Base-by-base conservation (phyloP, 2,797 vertebrate species). In the Anguilla marmorata region DNA sequence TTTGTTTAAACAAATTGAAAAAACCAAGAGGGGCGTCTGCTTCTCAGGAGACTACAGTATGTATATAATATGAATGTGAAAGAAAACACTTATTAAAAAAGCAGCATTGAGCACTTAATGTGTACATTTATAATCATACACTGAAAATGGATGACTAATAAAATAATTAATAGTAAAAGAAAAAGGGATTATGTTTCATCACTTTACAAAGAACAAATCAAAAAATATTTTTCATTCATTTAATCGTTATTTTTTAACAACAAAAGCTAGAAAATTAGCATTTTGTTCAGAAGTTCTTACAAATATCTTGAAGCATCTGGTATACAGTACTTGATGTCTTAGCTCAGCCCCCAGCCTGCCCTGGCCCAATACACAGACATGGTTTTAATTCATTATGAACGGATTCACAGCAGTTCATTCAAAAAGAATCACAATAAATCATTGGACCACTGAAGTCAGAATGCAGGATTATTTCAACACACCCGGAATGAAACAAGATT, bases 241-340 rank as follows among this genome's bases (percentile, higher is more conserved):
- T 84, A 50, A 84, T 84, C 82, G 9, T n/a, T 50, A 16, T 54
- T 52, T 41, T 4, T 83, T 27, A 7, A 83, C 24, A 54, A 84
- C 74, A 76, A 76, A 76, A 76, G 74, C 74, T 76, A 76, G 74
- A 76, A 76, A 41, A 76, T 76, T 76, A 84, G 50, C 50, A 84
- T 50, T 45, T 50, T n/a, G 50, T 50, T 50, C 30, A 12, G 48
- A 52, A 9, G 45, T 54, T 33, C 37, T 84, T 48, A 52, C 24
- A 84, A 84, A 84, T 9, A 19, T n/a, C 24, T 50, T 50, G 50
- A 52, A 48, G 37, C 9, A 41, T 76, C 33, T 76, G 74, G 30
- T 21, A 84, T 27, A 84, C n/a, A 84, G 27, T 30, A n/a, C 24
- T 54, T 41, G 79, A 82, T 5, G 45, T 4, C 16, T 82, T 50